Evolutionary conservation across 2,797 vertebrate species (phyloP).

Genomic region (Urocyon cinereoargenteus): DNA sequence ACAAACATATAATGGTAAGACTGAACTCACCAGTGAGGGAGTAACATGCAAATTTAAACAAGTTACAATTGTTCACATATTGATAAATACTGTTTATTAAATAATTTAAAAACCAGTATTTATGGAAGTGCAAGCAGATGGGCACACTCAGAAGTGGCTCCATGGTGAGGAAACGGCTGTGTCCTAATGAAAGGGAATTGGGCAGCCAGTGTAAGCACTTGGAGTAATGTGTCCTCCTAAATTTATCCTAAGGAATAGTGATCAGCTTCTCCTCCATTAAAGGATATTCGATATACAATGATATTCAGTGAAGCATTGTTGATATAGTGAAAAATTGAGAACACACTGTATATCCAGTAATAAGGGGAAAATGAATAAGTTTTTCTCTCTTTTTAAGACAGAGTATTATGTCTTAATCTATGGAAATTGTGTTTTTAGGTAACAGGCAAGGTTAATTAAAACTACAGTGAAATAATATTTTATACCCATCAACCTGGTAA

Average conservation of each 20-base stretch:
- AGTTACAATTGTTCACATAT: neutral
- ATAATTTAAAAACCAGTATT: neutral
- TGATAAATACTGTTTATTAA: neutral
- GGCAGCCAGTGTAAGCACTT: neutral
- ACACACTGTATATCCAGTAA: neutral
- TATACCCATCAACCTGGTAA: neutral
- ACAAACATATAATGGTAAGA: neutral
- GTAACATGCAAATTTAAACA: neutral
- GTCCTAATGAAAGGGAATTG: too few species aligned
- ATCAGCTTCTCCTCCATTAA: neutral
- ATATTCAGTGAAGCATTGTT: neutral
- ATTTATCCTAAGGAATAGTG: neutral
- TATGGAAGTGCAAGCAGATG: neutral
- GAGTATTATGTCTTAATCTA: neutral
- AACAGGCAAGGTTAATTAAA: neutral
- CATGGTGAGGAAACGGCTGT: rapidly evolving
- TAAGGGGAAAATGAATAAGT: neutral
- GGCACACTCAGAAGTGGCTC: neutral
- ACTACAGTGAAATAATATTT: neutral
- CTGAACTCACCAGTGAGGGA: neutral
- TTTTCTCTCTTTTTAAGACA: neutral
- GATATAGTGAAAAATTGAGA: neutral
- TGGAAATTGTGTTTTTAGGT: neutral
- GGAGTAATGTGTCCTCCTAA: neutral
- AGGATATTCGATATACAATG: neutral